Conservation (phyloP, 35 echinoderm and acorn worm genomes). For the Anneissia japonica region DNA sequence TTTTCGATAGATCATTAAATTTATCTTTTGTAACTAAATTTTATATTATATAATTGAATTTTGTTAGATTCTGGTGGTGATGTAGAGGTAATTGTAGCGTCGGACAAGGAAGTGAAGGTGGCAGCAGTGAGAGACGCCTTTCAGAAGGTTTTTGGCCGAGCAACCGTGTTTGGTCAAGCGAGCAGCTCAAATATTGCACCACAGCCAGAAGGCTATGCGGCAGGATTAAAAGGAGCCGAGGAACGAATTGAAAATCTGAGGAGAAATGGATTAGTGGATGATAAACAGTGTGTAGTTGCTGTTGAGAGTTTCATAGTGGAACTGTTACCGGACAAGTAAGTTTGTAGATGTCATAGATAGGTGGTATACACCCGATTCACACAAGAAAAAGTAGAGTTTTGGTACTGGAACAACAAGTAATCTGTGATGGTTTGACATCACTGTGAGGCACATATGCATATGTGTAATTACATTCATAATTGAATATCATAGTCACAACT, state of each 20-base stretch:
- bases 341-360: too few relatives aligned
- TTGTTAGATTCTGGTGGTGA: conserved; percentile 79
- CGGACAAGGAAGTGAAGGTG: conserved; percentile 95
- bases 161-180: conserved; percentile 72
- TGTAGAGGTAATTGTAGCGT: conserved; percentile 74
- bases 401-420: too few relatives aligned
- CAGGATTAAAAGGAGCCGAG: conserved; percentile 85
- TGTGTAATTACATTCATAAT: too few relatives aligned
- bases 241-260: conserved; percentile 90
- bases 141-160: conserved; percentile 84
- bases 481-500: too few relatives aligned
- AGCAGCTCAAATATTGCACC: conserved; percentile 93
- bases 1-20: too few relatives aligned
- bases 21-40: too few relatives aligned
- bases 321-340: conserved; percentile 95
- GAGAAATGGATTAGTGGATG: conserved; percentile 63
- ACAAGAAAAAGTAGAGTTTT: too few relatives aligned
- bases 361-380: too few relatives aligned
- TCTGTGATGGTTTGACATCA: too few relatives aligned
- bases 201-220: conserved; percentile 94
- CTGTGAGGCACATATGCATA: too few relatives aligned
- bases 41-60: neutral
- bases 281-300: conserved; percentile 69
- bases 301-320: conserved; percentile 96
- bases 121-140: conserved; percentile 77